Base-by-base conservation (phyloP, 2,113 vertebrate species). In the Globicephala melas region DNA sequence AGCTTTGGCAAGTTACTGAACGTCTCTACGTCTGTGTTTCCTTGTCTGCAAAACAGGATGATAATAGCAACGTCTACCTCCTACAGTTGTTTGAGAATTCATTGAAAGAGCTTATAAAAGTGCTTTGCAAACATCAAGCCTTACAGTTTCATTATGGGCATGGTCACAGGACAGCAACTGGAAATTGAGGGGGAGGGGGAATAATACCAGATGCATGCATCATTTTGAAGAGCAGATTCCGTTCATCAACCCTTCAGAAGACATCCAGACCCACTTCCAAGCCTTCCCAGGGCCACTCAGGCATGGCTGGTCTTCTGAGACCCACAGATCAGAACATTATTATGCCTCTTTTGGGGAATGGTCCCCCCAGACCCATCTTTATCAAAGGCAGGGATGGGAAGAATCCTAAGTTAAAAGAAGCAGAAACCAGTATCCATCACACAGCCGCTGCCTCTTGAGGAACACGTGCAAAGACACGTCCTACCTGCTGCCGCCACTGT, bases 391-490 rank as follows among this genome's bases (percentile, higher is more conserved):
- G 26, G 38, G 50, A 6, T 3, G 71, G 26, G 14, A 13, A 20
- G 44, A 80, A 26, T 25, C 62, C 71, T 7, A 1, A 15, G 44
- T 11, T 44, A 44, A 3, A n/a, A 21, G 71, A 41, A 7, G 2
- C 1, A n/a, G 23, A 31, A 28, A 4, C 31, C 9, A 4, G 33
- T 23, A 26, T 21, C 21, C 21, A 1, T 44, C 5, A 3, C 21
- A 8, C 28, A 50, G 38, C 62, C 70, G 50, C 50, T 50, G 50
- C 15, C 14, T 77, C 79, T 14, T 13, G 17, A 31, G 47, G 76
- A 12, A 25, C 36, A 9, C 33, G 0, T 28, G 28, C 21, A 33
- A 28, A 14, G 33, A 28, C 10, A 0, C 14, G 0, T 3, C 6
- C 6, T 36, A 2, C 55, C 14, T 2, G 28, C 86, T 5, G 20